Conservation (phyloP, 2,888 invertebrate genomes). For the Bibio marci region DNA sequence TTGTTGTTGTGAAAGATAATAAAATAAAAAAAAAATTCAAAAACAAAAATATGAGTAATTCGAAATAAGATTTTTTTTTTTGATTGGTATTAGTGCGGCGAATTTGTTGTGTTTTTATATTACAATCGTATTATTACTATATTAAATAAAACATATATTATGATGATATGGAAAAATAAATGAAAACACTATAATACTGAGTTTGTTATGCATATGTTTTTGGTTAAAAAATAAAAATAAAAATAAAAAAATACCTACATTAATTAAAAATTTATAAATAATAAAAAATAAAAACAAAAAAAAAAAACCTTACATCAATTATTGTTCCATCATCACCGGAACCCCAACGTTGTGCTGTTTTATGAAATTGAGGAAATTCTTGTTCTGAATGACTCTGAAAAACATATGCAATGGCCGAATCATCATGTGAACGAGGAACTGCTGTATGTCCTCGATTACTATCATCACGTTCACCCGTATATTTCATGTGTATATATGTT, state of each 20-base stretch:
- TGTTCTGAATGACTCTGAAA: constrained; percentile 72
- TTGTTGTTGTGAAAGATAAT: too few species aligned
- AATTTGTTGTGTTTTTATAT: too few species aligned
- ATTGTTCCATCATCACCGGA: constrained; percentile 63
- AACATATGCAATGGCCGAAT: constrained; percentile 84
- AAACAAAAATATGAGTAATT: too few species aligned
- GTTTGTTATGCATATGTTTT: too few species aligned
- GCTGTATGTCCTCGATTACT: constrained; percentile 38
- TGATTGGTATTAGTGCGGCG: too few species aligned
- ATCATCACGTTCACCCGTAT: constrained; percentile 36
- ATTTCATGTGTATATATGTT: constrained; percentile 23
- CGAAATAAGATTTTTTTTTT: too few species aligned
- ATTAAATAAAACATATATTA: too few species aligned
- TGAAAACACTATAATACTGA: too few species aligned
- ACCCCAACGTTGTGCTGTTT: constrained; percentile 61
- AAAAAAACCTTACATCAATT: constrained; percentile 52
- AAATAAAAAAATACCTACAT: background rate
- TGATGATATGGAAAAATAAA: too few species aligned
- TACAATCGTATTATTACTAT: too few species aligned
- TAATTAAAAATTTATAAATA: background rate
- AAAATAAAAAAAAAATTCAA: too few species aligned
- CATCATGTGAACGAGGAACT: constrained; percentile 62
- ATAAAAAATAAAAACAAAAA: constrained; percentile 4
- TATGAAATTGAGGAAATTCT: constrained; percentile 54
- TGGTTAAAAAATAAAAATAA: too few species aligned